A percentile compares a stretch with the other conserved stretches of the same genome.
Evolutionary conservation across 2,113 vertebrate species (phyloP).

Genomic region (Clarias magur): DNA sequence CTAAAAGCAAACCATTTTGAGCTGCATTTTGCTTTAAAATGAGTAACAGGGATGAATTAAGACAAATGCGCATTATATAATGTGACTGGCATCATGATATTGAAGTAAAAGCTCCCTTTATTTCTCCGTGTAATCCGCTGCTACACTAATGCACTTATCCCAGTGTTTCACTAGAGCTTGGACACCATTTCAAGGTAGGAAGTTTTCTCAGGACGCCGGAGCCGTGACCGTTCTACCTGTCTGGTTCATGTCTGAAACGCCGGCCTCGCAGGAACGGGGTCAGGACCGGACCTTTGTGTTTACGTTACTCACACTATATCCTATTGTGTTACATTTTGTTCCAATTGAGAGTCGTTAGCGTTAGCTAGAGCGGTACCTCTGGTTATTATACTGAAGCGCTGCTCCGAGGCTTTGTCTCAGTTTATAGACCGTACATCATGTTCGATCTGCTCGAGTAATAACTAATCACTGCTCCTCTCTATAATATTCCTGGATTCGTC

Average conservation of each 20-base stretch:
- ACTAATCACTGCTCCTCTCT: not conserved
- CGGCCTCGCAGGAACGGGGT: too few relatives aligned
- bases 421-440: not conserved
- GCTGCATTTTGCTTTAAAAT: not conserved
- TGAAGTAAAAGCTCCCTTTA: too few relatives aligned
- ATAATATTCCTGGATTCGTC: not conserved
- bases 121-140: too few relatives aligned
- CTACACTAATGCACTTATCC: too few relatives aligned
- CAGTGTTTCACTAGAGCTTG: too few relatives aligned
- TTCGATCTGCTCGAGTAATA: not conserved
- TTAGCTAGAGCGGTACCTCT: not conserved
- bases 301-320: not conserved
- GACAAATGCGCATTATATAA: too few relatives aligned
- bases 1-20: not conserved
- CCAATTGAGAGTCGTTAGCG: not conserved
- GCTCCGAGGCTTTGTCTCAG: not conserved
- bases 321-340: not conserved
- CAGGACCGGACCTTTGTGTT: too few relatives aligned
- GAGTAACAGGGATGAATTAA: not conserved
- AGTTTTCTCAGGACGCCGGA: too few relatives aligned
- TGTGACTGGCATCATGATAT: too few relatives aligned
- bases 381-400: not conserved
- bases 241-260: too few relatives aligned
- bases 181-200: too few relatives aligned
- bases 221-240: too few relatives aligned